Conservation (phyloP, 2,888 invertebrate species). For the Venusia cambrica region DNA sequence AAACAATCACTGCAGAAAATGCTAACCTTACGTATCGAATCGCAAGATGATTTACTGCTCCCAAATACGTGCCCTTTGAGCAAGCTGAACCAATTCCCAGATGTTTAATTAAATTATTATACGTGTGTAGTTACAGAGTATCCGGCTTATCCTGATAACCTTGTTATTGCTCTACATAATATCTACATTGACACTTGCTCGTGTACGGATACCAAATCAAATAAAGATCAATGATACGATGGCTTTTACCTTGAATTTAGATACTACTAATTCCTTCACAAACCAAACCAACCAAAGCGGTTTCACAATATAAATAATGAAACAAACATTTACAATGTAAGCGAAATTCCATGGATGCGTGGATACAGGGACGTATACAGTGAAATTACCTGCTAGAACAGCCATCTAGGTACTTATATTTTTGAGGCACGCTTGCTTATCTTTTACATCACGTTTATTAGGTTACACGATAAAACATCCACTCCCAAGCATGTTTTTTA, state of each 20-base stretch:
- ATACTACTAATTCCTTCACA: too few relatives aligned
- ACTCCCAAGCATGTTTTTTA: constrained; percentile 13
- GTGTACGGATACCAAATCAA: constrained; percentile 1
- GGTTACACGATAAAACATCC: constrained; percentile 15
- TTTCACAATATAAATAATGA: too few relatives aligned
- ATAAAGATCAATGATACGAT: constrained; percentile 1
- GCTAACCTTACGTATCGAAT: too few relatives aligned
- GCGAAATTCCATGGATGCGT: too few relatives aligned
- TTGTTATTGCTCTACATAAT: constrained; percentile 11
- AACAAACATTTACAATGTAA: too few relatives aligned
- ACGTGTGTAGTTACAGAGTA: constrained; percentile 13
- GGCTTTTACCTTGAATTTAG: too few relatives aligned
- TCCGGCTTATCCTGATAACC: constrained; percentile 13
- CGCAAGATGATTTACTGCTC: constrained; percentile 1
- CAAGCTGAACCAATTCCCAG: constrained; percentile 3
- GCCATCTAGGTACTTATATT: constrained; percentile 12
- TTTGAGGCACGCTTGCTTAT: constrained; percentile 16
- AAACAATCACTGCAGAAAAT: too few relatives aligned
- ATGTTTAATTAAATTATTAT: constrained; percentile 16
- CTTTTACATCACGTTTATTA: constrained; percentile 19
- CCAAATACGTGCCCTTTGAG: constrained; percentile 14
- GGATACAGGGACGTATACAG: too few relatives aligned
- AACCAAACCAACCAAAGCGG: too few relatives aligned
- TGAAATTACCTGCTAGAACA: constrained; percentile 11
- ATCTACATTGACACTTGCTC: constrained; percentile 1